phyloP scores from a whole-genome alignment of 1,140 invertebrate genomes.

The Papilio glaucus region DNA sequence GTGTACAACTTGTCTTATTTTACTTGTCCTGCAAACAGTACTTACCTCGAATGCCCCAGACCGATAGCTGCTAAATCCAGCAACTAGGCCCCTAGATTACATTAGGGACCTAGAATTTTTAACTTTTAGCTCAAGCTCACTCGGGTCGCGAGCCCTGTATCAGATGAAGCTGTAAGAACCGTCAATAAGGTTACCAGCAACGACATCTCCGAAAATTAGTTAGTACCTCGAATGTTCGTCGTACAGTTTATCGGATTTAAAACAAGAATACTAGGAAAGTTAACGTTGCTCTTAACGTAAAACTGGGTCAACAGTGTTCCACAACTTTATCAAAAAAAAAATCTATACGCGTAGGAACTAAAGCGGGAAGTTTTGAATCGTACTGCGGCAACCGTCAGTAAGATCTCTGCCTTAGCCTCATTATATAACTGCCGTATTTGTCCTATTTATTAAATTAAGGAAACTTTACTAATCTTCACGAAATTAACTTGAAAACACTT shows the following conservation, averaged over 20 bases:
- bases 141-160: too few species aligned
- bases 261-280: neutral
- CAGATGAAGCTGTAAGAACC: too few species aligned
- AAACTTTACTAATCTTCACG: too few species aligned
- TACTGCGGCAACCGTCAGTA: neutral
- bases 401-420: neutral
- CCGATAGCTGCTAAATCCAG: too few species aligned
- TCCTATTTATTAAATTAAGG: too few species aligned
- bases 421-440: neutral
- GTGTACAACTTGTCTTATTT: neutral
- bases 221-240: neutral
- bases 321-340: constrained; percentile 19
- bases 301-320: constrained; percentile 20
- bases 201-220: too few species aligned
- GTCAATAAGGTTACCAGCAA: too few species aligned
- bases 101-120: too few species aligned
- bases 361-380: neutral
- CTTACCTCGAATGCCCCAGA: too few species aligned
- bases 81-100: too few species aligned
- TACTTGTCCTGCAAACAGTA: neutral
- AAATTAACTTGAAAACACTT: too few species aligned
- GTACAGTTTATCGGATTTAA: constrained; percentile 1
- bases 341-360: neutral
- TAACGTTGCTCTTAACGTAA: constrained; percentile 22
- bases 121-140: too few species aligned